These are phyloP conservation scores for Danio tinwini DNA, from an alignment of 2,797 vertebrate species.

Conservation along the genomic window DNA sequence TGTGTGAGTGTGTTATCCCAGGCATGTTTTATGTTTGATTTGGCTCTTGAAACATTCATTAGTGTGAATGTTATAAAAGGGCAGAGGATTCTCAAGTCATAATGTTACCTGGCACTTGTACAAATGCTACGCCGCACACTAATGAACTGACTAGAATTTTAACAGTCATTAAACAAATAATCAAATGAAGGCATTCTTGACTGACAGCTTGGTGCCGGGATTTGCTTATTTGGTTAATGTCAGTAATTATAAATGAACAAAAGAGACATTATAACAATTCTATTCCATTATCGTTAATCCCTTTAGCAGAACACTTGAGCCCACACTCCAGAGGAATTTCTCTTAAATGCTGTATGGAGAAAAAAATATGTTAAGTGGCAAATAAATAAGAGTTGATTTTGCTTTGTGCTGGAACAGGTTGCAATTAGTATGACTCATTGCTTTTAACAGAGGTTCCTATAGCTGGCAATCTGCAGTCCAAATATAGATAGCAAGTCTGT, in stretches of 20 bases:
- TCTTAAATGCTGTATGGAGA: not conserved
- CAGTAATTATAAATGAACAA: not conserved
- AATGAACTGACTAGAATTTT: conserved; percentile 44
- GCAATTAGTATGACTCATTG: conserved; percentile 5
- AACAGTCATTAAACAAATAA: conserved; percentile 11
- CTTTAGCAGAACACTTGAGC: not conserved
- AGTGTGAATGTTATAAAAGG: conserved; percentile 50
- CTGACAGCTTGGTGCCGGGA: not conserved
- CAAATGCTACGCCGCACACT: conserved; percentile 8
- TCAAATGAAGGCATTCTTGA: not conserved
- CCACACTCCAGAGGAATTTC: not conserved
- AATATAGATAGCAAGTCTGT: not conserved
- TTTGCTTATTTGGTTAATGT: not conserved
- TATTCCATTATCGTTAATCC: not conserved
- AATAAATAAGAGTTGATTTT: not conserved
- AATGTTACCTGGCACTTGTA: conserved; percentile 35
- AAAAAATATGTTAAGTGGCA: not conserved
- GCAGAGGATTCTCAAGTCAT: conserved; percentile 29
- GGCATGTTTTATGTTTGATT: conserved; percentile 53
- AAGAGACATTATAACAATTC: not conserved
- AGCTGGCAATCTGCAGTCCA: not conserved
- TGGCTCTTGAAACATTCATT: conserved; percentile 54
- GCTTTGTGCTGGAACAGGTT: not conserved
- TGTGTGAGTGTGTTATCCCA: conserved; percentile 51
- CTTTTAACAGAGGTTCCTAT: conserved; percentile 8